Conservation (phyloP, 2,113 vertebrate genomes). For the Stercorarius parasiticus region DNA sequence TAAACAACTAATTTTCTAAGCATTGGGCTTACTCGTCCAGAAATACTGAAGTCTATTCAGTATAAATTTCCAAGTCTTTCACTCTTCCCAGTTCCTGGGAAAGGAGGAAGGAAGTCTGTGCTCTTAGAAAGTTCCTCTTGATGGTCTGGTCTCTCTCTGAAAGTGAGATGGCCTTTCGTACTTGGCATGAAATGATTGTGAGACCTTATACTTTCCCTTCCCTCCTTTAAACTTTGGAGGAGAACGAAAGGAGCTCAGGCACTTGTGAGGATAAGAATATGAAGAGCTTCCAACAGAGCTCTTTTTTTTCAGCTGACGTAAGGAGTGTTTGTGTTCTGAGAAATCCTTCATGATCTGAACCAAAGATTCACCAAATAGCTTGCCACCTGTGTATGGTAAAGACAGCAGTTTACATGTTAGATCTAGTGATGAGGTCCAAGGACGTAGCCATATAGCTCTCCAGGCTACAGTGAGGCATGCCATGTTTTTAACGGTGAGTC, state of each 20-base stretch:
- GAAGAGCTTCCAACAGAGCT: not conserved
- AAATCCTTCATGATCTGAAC: conserved; percentile 23
- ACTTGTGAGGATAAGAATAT: not conserved
- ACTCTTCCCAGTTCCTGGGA: not conserved
- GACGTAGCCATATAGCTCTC: conserved; percentile 45
- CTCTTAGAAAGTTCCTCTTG: conserved; percentile 42
- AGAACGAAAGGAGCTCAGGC: not conserved
- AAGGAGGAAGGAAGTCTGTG: not conserved
- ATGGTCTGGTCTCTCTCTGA: not conserved
- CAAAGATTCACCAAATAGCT: conserved; percentile 45
- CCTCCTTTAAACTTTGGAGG: conserved; percentile 33
- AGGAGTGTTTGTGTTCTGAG: not conserved
- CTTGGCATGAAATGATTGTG: conserved; percentile 4
- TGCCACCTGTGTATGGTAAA: conserved; percentile 29
- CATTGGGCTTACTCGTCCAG: not conserved
- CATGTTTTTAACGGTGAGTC: conserved; percentile 48
- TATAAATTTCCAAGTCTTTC: not conserved
- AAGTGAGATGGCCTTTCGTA: not conserved
- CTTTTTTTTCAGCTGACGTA: not conserved
- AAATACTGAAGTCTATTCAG: not conserved
- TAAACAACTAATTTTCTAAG: not conserved
- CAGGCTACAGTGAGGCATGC: conserved; percentile 53
- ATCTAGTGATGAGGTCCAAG: not conserved
- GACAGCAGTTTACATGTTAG: conserved; percentile 35
- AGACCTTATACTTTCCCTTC: conserved; percentile 40